phyloP scores from a whole-genome alignment of 2,888 invertebrate genomes.

The Lasioglossum marginatum region DNA sequence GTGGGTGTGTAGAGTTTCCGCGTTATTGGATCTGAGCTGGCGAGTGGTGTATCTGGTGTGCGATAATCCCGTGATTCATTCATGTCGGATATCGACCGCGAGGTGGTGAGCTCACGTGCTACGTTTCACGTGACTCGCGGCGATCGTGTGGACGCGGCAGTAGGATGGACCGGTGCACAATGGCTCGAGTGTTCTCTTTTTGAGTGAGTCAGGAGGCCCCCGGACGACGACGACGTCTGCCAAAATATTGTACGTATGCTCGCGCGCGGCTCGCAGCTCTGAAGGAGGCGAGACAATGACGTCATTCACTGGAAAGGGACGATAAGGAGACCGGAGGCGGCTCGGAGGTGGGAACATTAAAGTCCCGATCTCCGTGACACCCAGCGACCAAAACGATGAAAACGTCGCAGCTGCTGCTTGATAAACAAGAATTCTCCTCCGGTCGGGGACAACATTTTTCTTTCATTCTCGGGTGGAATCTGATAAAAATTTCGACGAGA shows the following conservation, averaged over 20 bases:
- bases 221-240: constrained; percentile 59
- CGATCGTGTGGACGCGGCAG: constrained; percentile 62
- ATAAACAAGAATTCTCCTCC: constrained; percentile 25
- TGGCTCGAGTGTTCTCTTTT: constrained; percentile 68
- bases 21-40: neutral
- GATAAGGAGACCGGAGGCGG: constrained; percentile 38
- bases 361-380: constrained; percentile 38
- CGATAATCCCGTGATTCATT: constrained; percentile 62
- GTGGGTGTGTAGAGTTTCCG: neutral
- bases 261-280: constrained; percentile 22
- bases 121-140: neutral
- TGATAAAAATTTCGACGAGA: neutral
- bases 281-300: constrained; percentile 65
- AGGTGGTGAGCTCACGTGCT: constrained; percentile 21
- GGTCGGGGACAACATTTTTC: neutral
- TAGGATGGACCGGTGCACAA: constrained; percentile 67
- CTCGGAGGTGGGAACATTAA: constrained; percentile 41
- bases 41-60: constrained; percentile 32
- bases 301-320: constrained; percentile 62
- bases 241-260: constrained; percentile 72
- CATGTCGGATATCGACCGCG: constrained; percentile 58
- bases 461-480: neutral
- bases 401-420: constrained; percentile 41
- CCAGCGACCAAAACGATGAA: constrained; percentile 9
- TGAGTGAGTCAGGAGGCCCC: constrained; percentile 63